A percentile compares a stretch with the other conserved stretches of the same genome.
Evolutionary conservation across 2,888 invertebrate species (phyloP).

Genomic region (Phyto melanocephala): DNA sequence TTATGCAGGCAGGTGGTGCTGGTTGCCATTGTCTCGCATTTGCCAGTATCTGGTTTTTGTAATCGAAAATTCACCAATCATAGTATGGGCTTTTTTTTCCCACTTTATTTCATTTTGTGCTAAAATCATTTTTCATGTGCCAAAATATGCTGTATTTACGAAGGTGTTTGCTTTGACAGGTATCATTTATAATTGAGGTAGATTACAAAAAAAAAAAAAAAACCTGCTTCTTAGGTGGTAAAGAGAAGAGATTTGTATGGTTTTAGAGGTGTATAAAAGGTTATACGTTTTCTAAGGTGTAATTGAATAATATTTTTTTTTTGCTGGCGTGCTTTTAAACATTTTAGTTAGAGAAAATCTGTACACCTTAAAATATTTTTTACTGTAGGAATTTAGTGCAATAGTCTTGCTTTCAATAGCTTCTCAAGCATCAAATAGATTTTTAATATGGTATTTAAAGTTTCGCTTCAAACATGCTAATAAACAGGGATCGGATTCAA

Average conservation of each 20-base stretch:
- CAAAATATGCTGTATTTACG: conserved; percentile 24
- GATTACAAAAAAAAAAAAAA: conserved; percentile 5
- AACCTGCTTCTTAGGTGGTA: neutral
- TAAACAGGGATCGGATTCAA: no score
- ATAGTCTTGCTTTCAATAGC: no score
- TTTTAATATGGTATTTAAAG: no score
- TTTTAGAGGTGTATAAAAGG: neutral
- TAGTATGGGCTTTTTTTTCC: neutral
- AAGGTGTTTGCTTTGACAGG: conserved; percentile 52
- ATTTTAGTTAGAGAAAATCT: no score
- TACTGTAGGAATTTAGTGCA: no score
- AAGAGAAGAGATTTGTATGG: neutral
- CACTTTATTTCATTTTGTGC: conserved; percentile 15
- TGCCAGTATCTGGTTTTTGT: conserved; percentile 2
- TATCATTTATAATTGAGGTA: conserved; percentile 47
- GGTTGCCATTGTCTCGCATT: conserved; percentile 4
- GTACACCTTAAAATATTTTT: no score
- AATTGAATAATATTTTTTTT: neutral
- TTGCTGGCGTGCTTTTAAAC: neutral
- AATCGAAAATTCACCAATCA: neutral
- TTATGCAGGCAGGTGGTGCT: conserved; percentile 37
- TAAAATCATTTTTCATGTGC: conserved; percentile 33
- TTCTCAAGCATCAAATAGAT: no score
- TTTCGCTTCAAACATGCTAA: no score
- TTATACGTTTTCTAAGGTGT: neutral